phyloP scores from a whole-genome alignment of 2,797 vertebrate species.

The Cossypha dichroa region DNA sequence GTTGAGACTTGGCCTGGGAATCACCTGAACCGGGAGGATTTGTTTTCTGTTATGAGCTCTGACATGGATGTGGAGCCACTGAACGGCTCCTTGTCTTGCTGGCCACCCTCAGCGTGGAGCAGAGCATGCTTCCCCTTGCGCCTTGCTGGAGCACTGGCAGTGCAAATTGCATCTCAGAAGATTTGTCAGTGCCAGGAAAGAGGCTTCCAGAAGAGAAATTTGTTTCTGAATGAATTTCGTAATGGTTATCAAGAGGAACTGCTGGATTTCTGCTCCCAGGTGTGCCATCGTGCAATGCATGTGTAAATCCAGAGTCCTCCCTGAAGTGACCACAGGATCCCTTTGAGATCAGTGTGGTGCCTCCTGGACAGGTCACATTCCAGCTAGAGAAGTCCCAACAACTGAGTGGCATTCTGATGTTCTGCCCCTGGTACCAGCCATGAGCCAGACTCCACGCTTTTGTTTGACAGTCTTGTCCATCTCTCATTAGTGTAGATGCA shows the following conservation, averaged over 20 bases:
- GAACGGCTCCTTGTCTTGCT: background rate
- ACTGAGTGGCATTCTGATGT: background rate
- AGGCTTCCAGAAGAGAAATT: background rate
- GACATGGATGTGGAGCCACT: background rate
- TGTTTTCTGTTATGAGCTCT: background rate
- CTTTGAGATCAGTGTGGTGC: background rate
- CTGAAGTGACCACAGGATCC: background rate
- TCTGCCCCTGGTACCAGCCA: background rate
- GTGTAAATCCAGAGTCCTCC: accelerated
- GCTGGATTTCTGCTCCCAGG: background rate
- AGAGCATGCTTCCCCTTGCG: background rate
- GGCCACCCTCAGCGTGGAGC: background rate
- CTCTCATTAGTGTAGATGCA: background rate
- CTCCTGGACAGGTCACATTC: background rate
- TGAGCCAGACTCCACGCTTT: accelerated
- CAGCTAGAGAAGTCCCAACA: background rate
- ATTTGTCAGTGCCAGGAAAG: accelerated
- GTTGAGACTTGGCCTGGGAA: background rate
- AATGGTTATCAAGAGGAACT: background rate
- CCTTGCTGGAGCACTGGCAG: background rate
- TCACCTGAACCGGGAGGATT: background rate
- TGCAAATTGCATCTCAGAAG: background rate
- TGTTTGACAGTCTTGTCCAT: background rate
- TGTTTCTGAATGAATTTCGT: background rate
- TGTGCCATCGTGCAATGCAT: accelerated